A percentile compares a stretch with the other conserved stretches of the same genome.
These are phyloP conservation scores for Rhagonycha lutea DNA, from an alignment of 2,888 invertebrate genomes.

Conservation along the genomic window DNA sequence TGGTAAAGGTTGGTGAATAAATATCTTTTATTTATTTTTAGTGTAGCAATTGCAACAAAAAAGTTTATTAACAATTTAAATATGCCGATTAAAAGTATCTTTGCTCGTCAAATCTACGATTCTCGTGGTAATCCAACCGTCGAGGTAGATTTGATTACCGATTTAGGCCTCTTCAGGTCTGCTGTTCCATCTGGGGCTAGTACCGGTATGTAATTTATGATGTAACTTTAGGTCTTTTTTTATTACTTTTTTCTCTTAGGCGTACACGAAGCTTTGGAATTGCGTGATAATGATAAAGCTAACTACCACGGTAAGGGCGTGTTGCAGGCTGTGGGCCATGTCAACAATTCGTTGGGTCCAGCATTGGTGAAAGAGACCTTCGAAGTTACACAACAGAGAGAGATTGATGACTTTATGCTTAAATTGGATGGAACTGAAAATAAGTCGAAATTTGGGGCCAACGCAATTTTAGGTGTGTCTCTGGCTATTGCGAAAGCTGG, in stretches of 20 bases:
- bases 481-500: slow-evolving; percentile 97
- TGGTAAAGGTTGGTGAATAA: neutral
- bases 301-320: slow-evolving; percentile 97
- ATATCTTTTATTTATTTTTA: neutral
- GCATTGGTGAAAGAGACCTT: slow-evolving; percentile 78
- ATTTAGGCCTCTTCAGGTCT: slow-evolving; percentile 83
- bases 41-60: neutral
- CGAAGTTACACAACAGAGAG: slow-evolving; percentile 87
- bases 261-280: slow-evolving; percentile 83
- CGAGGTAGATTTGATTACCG: slow-evolving; percentile 85
- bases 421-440: slow-evolving; percentile 95
- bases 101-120: slow-evolving; percentile 97
- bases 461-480: slow-evolving; percentile 96
- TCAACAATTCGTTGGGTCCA: slow-evolving; percentile 81
- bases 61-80: slow-evolving; percentile 36
- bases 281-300: slow-evolving; percentile 88
- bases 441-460: slow-evolving; percentile 95
- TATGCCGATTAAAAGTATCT: slow-evolving; percentile 91
- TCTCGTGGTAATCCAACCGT: slow-evolving; percentile 99
- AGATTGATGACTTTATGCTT: slow-evolving; percentile 86
- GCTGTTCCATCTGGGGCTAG: slow-evolving; percentile 66
- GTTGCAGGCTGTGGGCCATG: slow-evolving; percentile 87
- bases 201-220: neutral
- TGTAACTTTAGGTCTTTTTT: neutral
- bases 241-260: neutral